Conservation (phyloP, 2,113 vertebrate genomes). For the Psittacara wagleri region DNA sequence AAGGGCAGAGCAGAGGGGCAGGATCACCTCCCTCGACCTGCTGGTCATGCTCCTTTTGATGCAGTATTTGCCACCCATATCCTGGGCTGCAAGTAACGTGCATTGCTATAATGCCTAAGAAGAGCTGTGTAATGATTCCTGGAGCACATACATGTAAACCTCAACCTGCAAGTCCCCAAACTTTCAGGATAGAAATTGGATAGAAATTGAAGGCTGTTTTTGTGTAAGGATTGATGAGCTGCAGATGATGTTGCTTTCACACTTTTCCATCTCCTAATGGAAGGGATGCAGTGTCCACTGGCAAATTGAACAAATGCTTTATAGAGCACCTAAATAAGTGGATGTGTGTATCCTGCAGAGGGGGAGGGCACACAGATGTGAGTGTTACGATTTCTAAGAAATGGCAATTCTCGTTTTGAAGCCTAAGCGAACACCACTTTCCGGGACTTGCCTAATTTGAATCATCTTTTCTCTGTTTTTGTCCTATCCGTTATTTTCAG, state of each 20-base stretch:
- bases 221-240: neutral
- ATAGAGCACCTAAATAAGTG: neutral
- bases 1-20: too few relatives aligned
- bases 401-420: neutral
- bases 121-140: neutral
- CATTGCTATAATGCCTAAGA: neutral
- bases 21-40: too few relatives aligned
- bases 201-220: neutral
- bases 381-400: neutral
- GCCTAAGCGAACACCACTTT: neutral
- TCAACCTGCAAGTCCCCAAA: neutral
- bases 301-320: neutral
- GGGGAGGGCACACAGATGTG: rapidly evolving
- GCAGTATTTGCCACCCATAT: too few relatives aligned
- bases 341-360: neutral
- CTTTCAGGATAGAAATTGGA: neutral
- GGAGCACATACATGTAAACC: neutral
- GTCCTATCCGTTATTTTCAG: conserved; percentile 8
- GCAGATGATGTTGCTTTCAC: neutral
- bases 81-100: too few relatives aligned
- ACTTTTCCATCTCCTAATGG: neutral
- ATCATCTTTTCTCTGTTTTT: conserved; percentile 34
- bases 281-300: neutral
- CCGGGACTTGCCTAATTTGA: neutral
- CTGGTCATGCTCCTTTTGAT: too few relatives aligned